Evolutionary conservation across 2,797 vertebrate species (phyloP), one percentile per base, ranked within the genome.

Genomic region (Acanthurus leucopareius): DNA sequence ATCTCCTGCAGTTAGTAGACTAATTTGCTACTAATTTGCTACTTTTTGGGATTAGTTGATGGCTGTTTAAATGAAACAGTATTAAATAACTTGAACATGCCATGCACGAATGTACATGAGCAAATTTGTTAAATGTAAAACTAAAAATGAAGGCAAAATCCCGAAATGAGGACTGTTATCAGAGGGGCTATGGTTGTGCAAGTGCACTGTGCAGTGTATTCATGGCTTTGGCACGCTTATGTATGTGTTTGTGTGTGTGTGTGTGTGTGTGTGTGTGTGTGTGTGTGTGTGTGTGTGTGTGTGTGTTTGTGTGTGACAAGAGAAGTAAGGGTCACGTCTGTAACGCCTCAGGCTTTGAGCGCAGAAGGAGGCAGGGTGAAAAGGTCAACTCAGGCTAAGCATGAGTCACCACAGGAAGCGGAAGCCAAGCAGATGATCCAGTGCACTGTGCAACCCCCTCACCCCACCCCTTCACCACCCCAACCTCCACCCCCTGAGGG

Each of bases 321-420:
- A 77, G 56, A 69, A 66, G 63, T 35, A 64, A 7, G 28, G 77
- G 58, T 86, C 77, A 75, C 60, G 52, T 73, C 72, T 83, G 75
- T 53, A 78, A 79, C 16, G 72, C 85, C 67, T 10, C 42, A 72
- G 74, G 86, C 84, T 77, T 69, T 73, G 59, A 84, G 70, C 75
- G 5, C 76, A 20, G 48, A 17, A 72, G 69, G 82, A 66, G 52
- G 20, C 20, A 15, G 44, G 64, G 84, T 75, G 47, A 68, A 85
- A 89, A 92, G 83, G 88, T 88, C 85, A 75, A 10, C 49, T 2
- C 22, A 4, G 66, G 75, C 22, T 64, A 69, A 82, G 45, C 54
- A 17, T 77, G 87, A 88, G 72, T 85, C 85, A 86, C 42, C 77
- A 19, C 73, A 87, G 77, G 71, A 87, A 59, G 70, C 54, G 72